A percentile compares a stretch with the other conserved stretches of the same genome.
Conservation (phyloP, 2,888 invertebrate species). For the Thumatha senex region DNA sequence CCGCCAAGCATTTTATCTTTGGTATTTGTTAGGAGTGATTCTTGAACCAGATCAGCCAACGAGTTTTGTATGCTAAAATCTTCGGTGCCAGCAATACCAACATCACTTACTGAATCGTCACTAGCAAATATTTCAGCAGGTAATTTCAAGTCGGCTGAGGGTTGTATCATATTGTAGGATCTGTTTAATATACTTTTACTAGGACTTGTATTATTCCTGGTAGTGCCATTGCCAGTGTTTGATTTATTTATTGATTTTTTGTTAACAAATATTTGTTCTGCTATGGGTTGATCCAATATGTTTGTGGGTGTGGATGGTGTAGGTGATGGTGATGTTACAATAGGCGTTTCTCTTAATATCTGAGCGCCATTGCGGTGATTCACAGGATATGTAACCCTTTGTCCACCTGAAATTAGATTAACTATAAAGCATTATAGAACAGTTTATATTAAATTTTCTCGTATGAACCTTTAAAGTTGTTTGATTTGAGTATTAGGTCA, state of each 20-base stretch:
- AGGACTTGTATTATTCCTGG: slow-evolving; percentile 19
- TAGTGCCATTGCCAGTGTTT: slow-evolving; percentile 12
- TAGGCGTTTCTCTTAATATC: slow-evolving; percentile 45
- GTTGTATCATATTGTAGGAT: slow-evolving; percentile 63
- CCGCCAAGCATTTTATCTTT: slow-evolving; percentile 76
- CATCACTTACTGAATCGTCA: slow-evolving; percentile 74
- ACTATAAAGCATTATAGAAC: not conserved
- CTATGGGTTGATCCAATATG: slow-evolving; percentile 37
- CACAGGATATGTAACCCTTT: slow-evolving; percentile 50
- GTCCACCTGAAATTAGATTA: slow-evolving; percentile 48
- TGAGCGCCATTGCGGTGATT: slow-evolving; percentile 39
- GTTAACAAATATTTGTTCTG: slow-evolving; percentile 44
- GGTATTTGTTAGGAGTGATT: slow-evolving; percentile 41
- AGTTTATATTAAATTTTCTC: not conserved
- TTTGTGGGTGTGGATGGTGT: slow-evolving; percentile 43
- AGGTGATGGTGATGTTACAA: slow-evolving; percentile 57
- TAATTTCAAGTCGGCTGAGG: slow-evolving; percentile 69
- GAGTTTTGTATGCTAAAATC: slow-evolving; percentile 52
- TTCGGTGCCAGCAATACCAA: slow-evolving; percentile 55
- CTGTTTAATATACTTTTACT: slow-evolving; percentile 50
- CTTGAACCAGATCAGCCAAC: slow-evolving; percentile 50
- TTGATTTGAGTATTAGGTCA: no score
- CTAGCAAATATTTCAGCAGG: slow-evolving; percentile 80
- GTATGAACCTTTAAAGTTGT: no score
- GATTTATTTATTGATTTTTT: slow-evolving; percentile 11